Evolutionary conservation across 2,113 vertebrate genomes (phyloP).

Genomic region (Aplodontia rufa): DNA sequence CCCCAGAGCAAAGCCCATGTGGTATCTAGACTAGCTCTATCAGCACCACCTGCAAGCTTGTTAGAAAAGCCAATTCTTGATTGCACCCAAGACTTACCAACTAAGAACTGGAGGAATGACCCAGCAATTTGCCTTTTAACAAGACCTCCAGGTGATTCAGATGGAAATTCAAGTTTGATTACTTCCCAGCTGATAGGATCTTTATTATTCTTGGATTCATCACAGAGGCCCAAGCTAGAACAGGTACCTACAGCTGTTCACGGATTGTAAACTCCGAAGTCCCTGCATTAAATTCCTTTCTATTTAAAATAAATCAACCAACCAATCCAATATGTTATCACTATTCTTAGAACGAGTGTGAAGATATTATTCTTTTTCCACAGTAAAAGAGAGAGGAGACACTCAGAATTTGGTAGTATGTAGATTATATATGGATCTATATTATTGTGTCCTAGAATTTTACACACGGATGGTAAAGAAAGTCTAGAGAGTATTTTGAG

Average conservation of each 20-base stretch:
- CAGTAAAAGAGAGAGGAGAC: background rate
- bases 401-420: background rate
- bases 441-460: background rate
- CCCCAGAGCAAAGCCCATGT: rapidly evolving
- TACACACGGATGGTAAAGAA: background rate
- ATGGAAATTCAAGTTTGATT: background rate
- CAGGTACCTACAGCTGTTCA: background rate
- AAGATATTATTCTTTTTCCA: background rate
- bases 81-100: background rate
- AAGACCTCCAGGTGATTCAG: background rate
- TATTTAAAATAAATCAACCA: background rate
- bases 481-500: background rate
- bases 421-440: background rate
- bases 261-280: background rate
- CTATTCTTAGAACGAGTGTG: background rate
- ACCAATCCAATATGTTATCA: background rate
- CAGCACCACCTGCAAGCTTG: background rate
- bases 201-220: no score
- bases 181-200: background rate
- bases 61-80: background rate
- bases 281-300: background rate
- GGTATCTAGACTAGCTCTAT: no score
- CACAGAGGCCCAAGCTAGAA: background rate
- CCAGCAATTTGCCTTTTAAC: background rate
- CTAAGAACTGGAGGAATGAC: background rate